Percentiles rank a stretch among this genome's conserved stretches.
These are phyloP conservation scores for Drosophila saltans DNA, from an alignment of 1,140 invertebrate genomes.

Conservation along the genomic window DNA sequence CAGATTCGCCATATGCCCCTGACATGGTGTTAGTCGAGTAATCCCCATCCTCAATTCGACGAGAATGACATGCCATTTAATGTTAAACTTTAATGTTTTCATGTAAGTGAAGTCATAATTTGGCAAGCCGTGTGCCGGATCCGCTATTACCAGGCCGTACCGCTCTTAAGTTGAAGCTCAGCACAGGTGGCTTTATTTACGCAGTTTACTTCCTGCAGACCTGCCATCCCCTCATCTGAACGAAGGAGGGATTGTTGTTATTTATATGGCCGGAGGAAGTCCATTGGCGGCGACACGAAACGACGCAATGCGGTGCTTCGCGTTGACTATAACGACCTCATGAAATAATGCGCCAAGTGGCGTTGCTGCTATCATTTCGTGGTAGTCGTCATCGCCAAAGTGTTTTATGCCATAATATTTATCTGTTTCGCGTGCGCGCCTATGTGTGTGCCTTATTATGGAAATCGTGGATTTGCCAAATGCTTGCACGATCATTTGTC, in stretches of 20 bases:
- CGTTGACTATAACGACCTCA: slow-evolving; percentile 77
- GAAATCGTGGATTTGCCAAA: slow-evolving; percentile 81
- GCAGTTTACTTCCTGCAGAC: slow-evolving; percentile 33
- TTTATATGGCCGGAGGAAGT: slow-evolving; percentile 63
- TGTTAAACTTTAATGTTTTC: slow-evolving; percentile 81
- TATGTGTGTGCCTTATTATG: slow-evolving; percentile 66
- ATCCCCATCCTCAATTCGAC: slow-evolving; percentile 38
- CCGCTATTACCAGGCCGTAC: neutral
- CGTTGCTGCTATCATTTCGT: slow-evolving; percentile 42
- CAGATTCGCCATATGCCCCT: slow-evolving; percentile 37
- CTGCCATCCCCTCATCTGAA: neutral
- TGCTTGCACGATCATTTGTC: slow-evolving; percentile 81
- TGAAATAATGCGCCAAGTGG: slow-evolving; percentile 81
- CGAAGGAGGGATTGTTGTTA: slow-evolving; percentile 57
- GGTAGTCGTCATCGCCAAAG: slow-evolving; percentile 47
- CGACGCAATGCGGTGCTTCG: slow-evolving; percentile 17
- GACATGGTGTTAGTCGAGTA: slow-evolving; percentile 54
- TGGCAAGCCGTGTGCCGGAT: slow-evolving; percentile 51
- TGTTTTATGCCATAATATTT: slow-evolving; percentile 82
- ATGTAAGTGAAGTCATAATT: slow-evolving; percentile 81
- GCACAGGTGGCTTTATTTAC: slow-evolving; percentile 67
- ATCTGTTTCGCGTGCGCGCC: slow-evolving; percentile 39
- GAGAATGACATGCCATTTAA: slow-evolving; percentile 80
- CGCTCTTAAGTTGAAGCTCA: slow-evolving; percentile 21
- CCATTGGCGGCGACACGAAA: slow-evolving; percentile 26